phyloP scores from a whole-genome alignment of 2,888 invertebrate species.

The Cylindroiulus punctatus region DNA sequence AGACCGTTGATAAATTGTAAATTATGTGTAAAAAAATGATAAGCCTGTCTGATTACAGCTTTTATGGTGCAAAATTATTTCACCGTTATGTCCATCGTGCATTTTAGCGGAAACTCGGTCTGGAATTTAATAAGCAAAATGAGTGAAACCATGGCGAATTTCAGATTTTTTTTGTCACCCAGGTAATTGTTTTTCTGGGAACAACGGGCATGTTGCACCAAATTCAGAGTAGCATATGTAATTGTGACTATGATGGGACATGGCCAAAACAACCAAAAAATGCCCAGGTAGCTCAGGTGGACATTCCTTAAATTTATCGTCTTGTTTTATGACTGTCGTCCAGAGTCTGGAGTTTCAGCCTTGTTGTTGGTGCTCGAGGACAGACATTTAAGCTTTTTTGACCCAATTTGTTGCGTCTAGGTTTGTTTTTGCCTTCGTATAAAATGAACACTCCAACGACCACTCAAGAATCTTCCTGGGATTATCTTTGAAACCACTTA shows the following conservation, averaged over 20 bases:
- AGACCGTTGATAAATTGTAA: neutral
- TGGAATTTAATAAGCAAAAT: neutral
- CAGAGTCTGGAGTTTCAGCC: neutral
- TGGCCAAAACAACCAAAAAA: neutral
- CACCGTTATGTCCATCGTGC: neutral
- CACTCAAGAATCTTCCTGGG: no score
- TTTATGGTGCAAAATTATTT: neutral
- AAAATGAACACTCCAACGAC: no score
- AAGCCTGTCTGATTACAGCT: neutral
- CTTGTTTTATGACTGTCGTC: constrained; percentile 29
- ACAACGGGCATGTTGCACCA: neutral
- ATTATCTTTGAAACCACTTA: no score
- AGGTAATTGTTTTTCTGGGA: constrained; percentile 29
- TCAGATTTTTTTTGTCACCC: neutral
- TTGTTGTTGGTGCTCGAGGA: neutral
- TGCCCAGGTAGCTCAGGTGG: neutral
- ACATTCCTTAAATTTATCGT: neutral
- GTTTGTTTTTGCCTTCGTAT: neutral
- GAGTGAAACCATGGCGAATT: constrained; percentile 39
- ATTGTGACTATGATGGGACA: no score
- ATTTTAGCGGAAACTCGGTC: neutral
- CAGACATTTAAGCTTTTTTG: neutral
- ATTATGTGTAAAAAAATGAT: neutral
- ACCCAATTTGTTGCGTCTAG: neutral
- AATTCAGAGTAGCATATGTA: neutral